Percentiles rank a stretch among this genome's conserved stretches.
These are phyloP conservation scores for Chlamydotis undulata DNA, from an alignment of 2,113 vertebrate genomes.

Conservation along the genomic window DNA sequence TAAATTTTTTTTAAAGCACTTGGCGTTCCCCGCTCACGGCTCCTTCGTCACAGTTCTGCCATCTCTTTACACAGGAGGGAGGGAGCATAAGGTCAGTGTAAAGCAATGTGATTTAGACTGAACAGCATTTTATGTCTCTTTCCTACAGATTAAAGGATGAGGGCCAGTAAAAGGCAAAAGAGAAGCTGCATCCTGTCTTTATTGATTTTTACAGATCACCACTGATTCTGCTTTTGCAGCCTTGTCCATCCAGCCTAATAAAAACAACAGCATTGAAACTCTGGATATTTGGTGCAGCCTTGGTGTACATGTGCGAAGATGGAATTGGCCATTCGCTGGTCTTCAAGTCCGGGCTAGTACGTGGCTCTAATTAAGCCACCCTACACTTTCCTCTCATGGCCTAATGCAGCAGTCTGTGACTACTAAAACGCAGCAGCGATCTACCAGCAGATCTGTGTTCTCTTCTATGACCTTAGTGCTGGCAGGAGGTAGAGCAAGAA, in stretches of 20 bases:
- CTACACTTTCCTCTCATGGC: background rate
- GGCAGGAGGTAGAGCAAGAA: background rate
- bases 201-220: background rate
- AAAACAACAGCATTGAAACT: background rate
- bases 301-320: background rate
- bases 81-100: background rate
- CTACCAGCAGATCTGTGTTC: background rate
- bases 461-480: background rate
- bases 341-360: background rate
- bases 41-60: background rate
- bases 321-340: background rate
- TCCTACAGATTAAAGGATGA: background rate
- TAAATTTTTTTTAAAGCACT: background rate
- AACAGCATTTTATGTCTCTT: background rate
- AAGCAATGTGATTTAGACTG: background rate
- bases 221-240: background rate
- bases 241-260: background rate
- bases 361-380: background rate
- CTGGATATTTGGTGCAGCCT: background rate
- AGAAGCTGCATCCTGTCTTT: background rate
- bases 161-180: background rate
- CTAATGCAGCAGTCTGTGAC: background rate
- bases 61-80: background rate
- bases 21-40: fast-evolving
- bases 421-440: background rate